Evolutionary conservation across 2,797 vertebrate species (phyloP).

Genomic region (Muraenolepis orangiensis): DNA sequence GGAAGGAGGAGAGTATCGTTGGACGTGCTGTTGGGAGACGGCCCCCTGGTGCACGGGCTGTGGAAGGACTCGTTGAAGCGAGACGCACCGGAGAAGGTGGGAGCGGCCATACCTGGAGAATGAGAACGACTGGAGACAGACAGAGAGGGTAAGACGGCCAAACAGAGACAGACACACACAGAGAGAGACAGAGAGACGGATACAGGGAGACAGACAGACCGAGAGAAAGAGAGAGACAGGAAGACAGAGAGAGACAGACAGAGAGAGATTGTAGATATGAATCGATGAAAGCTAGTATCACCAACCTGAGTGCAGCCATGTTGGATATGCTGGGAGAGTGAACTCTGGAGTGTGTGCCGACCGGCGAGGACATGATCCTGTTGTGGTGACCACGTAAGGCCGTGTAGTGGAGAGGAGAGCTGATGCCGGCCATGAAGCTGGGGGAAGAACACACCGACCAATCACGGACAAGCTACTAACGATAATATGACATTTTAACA

Average conservation of each 20-base stretch:
- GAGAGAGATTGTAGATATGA: too few relatives aligned
- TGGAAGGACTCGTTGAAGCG: slow-evolving; percentile 89
- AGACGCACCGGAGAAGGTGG: slow-evolving; percentile 85
- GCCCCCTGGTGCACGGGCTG: slow-evolving; percentile 75
- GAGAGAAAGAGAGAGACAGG: background rate
- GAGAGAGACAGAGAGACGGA: too few relatives aligned
- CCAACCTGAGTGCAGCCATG: slow-evolving; percentile 95
- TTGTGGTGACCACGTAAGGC: slow-evolving; percentile 87
- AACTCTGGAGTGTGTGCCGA: slow-evolving; percentile 82
- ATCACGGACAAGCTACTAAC: slow-evolving; percentile 2
- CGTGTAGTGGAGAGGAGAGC: slow-evolving; percentile 89
- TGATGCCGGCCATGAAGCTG: slow-evolving; percentile 45
- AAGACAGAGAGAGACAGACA: too few relatives aligned
- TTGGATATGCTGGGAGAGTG: slow-evolving; percentile 91
- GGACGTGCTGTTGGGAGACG: slow-evolving; percentile 81
- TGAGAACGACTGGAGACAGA: slow-evolving; percentile 83
- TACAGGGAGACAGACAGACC: too few relatives aligned
- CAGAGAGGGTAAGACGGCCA: too few relatives aligned
- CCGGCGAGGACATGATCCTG: slow-evolving; percentile 70
- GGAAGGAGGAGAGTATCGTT: slow-evolving; percentile 79
- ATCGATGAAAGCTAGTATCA: too few relatives aligned
- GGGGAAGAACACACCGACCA: background rate
- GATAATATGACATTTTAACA: background rate
- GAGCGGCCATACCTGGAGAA: slow-evolving; percentile 89
- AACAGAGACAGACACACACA: background rate